Evolutionary conservation across 1,140 invertebrate species (phyloP).

Genomic region (Lepidostoma basale): DNA sequence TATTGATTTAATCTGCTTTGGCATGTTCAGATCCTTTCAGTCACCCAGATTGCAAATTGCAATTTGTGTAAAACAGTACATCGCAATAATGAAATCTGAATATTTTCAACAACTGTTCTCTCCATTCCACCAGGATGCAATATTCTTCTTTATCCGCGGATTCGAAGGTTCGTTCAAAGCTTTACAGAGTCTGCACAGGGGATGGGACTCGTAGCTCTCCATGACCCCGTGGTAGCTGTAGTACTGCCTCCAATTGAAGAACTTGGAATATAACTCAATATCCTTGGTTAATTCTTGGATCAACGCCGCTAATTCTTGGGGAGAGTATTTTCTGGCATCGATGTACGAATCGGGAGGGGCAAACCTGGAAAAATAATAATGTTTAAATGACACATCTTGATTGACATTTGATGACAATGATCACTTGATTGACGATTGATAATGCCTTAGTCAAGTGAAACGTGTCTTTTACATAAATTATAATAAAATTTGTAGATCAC

Average conservation of each 20-base stretch:
- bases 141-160: neutral
- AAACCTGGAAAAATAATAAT: slow-evolving; percentile 19
- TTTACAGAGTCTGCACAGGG: slow-evolving; percentile 49
- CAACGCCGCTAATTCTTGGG: slow-evolving; percentile 34
- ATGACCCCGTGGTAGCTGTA: slow-evolving; percentile 42
- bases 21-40: too few relatives aligned
- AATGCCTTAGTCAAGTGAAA: too few relatives aligned
- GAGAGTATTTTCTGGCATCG: slow-evolving; percentile 13
- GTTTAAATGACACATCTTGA: too few relatives aligned
- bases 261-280: slow-evolving; percentile 48
- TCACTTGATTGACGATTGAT: too few relatives aligned
- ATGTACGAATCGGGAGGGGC: slow-evolving; percentile 23
- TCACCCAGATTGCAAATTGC: neutral
- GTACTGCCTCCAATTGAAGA: slow-evolving; percentile 49
- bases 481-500: too few relatives aligned
- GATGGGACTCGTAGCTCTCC: slow-evolving; percentile 34
- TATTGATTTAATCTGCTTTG: too few relatives aligned
- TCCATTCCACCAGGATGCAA: slow-evolving; percentile 28
- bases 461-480: too few relatives aligned
- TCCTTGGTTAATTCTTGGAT: slow-evolving; percentile 49
- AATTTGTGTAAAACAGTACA: neutral
- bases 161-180: slow-evolving; percentile 36
- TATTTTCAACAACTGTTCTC: too few relatives aligned
- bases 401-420: too few relatives aligned
- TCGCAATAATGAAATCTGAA: neutral